phyloP scores from a whole-genome alignment of 2,888 invertebrate genomes.

The Drosophila melanocephala region DNA sequence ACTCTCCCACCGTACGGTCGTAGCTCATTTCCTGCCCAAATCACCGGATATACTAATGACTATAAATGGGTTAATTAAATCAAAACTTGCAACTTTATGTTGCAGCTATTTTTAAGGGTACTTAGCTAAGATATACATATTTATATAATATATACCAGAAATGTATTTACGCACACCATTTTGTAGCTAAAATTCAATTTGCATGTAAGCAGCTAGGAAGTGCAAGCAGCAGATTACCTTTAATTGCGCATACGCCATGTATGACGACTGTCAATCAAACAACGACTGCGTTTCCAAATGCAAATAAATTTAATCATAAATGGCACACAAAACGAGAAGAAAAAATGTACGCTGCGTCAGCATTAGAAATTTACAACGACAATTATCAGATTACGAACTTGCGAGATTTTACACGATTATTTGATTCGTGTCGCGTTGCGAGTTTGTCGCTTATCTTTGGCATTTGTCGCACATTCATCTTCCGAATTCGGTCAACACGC shows the following conservation, averaged over 20 bases:
- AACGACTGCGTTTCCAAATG: conserved; percentile 51
- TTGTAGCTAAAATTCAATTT: conserved; percentile 44
- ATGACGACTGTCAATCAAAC: conserved; percentile 64
- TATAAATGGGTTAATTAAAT: conserved; percentile 76
- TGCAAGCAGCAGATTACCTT: conserved; percentile 59
- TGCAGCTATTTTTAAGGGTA: conserved; percentile 10
- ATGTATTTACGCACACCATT: conserved; percentile 10
- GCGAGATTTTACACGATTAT: conserved; percentile 55
- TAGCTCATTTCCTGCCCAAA: conserved; percentile 64
- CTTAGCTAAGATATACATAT: conserved; percentile 6
- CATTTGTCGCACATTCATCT: conserved; percentile 78
- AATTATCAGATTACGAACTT: conserved; percentile 54
- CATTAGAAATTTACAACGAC: conserved; percentile 69
- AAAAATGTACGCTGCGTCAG: conserved; percentile 54
- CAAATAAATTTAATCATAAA: conserved; percentile 36
- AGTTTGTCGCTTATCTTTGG: conserved; percentile 35
- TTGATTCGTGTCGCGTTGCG: conserved; percentile 50
- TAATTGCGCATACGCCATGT: conserved; percentile 79
- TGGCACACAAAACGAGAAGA: conserved; percentile 20
- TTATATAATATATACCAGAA: neutral
- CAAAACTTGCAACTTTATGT: conserved; percentile 36
- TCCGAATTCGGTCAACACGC: conserved; percentile 73
- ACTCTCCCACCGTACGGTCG: conserved; percentile 37
- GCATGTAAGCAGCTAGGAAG: conserved; percentile 60
- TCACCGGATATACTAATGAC: conserved; percentile 71